Percentiles rank a stretch among this genome's conserved stretches.
These are phyloP conservation scores for Penaeus chinensis DNA, from an alignment of 1,140 invertebrate genomes.

Conservation along the genomic window DNA sequence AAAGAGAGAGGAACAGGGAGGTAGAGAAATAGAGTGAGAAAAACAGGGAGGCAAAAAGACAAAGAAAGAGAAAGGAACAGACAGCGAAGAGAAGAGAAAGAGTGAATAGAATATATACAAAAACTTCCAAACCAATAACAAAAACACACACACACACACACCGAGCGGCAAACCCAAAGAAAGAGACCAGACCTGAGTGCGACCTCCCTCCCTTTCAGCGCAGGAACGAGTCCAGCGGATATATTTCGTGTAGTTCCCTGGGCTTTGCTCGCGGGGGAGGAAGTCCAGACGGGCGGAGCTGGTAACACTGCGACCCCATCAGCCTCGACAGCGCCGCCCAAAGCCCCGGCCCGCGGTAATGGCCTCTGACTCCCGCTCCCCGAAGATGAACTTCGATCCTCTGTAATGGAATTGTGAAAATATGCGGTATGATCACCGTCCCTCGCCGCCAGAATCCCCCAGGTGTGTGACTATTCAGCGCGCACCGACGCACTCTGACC, in stretches of 20 bases:
- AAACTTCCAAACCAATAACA: no score
- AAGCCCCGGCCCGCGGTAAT: constrained; percentile 7
- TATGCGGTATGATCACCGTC: constrained; percentile 55
- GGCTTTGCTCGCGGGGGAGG: background rate
- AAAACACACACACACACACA: no score
- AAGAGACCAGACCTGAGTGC: background rate
- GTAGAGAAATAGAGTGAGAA: no score
- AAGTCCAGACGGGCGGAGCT: background rate
- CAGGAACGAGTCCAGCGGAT: no score
- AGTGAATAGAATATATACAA: no score
- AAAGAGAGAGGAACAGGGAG: no score
- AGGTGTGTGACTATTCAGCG: constrained; percentile 9
- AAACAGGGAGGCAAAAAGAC: no score
- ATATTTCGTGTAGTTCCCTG: background rate
- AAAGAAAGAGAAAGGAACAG: no score
- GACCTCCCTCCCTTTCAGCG: background rate
- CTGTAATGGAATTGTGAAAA: constrained; percentile 61
- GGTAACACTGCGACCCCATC: background rate
- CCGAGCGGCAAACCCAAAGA: no score
- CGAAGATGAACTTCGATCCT: constrained; percentile 57
- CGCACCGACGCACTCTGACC: background rate
- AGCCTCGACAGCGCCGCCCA: background rate
- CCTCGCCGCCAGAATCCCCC: background rate
- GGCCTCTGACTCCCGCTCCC: background rate
- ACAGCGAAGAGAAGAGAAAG: no score